A percentile compares a stretch with the other conserved stretches of the same genome.
Evolutionary conservation across 2,113 vertebrate genomes (phyloP).

Genomic region (Ovis aries): DNA sequence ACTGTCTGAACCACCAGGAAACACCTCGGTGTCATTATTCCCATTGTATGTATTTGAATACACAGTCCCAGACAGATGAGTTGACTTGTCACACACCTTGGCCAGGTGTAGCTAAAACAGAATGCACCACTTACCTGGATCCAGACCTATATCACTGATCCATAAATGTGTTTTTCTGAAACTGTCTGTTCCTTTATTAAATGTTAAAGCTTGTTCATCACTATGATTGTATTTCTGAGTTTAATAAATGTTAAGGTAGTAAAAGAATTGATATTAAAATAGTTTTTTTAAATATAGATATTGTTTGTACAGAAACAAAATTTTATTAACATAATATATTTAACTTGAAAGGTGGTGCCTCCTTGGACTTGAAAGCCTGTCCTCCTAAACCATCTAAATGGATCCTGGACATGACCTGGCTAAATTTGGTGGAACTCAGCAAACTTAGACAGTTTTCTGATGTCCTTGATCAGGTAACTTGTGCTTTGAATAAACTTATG

Average conservation of each 20-base stretch:
- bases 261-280: not conserved
- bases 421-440: slow-evolving; percentile 95
- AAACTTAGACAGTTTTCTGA: slow-evolving; percentile 93
- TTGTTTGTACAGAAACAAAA: not conserved
- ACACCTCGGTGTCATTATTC: not conserved
- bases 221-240: not conserved
- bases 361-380: slow-evolving; percentile 93
- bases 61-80: not conserved
- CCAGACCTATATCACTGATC: not conserved
- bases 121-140: not conserved
- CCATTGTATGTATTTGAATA: not conserved
- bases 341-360: slow-evolving; percentile 89
- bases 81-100: not conserved
- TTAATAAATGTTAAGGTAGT: not conserved
- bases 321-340: not conserved
- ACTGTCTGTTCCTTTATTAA: not conserved
- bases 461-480: slow-evolving; percentile 89
- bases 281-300: not conserved
- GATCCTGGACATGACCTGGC: slow-evolving; percentile 97
- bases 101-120: not conserved
- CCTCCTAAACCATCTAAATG: slow-evolving; percentile 94
- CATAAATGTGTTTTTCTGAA: not conserved
- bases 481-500: not conserved
- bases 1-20: not conserved
- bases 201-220: not conserved